Evolutionary conservation across 2,797 vertebrate genomes (phyloP), one percentile per base, ranked within the genome.

Genomic region (Eupleurogrammus muticus): DNA sequence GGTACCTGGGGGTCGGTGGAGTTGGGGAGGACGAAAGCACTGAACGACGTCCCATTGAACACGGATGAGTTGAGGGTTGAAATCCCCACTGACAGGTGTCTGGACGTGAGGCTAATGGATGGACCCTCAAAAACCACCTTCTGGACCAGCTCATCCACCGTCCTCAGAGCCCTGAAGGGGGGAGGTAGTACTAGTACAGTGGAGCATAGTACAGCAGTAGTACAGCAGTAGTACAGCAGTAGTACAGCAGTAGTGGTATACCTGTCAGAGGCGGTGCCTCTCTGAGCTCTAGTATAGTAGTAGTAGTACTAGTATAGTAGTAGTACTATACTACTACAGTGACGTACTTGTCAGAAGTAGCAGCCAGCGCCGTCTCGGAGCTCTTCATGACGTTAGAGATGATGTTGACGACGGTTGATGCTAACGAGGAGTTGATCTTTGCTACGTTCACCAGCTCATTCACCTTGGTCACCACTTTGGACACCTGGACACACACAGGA

Each of bases 311-410:
- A 32, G 0, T 28, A 19, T 20, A 38, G 36, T 16, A 51, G 9
- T 10, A 38, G 4, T 6, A 9, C 5, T 28, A 11, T 5, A 38
- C 4, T 28, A 52, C 11, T 7, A 8, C 13, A 56, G 46, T 1
- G 6, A 40, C 95, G 86, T 92, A 98, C 97, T 88, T 95, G 73
- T 95, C 95, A 12, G 97, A 97, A 14, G 95, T 93, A 3, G 91
- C 89, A 20, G 94, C 92, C 73, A 95, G 87, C 8, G 92, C 90
- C 4, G 81, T 89, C 56, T 95, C 94, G 0, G 97, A 94, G 92
- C 94, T 96, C 48, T 76, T 94, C 86, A 99, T 94, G 73, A 99
- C 96, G 74, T 99, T 99, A 79, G 98, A 99, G 93, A 99, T 96
- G 89, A 99, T 96, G 65, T 92, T 94, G 87, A 99, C 93, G 20